Evolutionary conservation across 1,140 invertebrate species (phyloP), one percentile per base, ranked within the genome.

Genomic region (Chlorops oryzae): DNA sequence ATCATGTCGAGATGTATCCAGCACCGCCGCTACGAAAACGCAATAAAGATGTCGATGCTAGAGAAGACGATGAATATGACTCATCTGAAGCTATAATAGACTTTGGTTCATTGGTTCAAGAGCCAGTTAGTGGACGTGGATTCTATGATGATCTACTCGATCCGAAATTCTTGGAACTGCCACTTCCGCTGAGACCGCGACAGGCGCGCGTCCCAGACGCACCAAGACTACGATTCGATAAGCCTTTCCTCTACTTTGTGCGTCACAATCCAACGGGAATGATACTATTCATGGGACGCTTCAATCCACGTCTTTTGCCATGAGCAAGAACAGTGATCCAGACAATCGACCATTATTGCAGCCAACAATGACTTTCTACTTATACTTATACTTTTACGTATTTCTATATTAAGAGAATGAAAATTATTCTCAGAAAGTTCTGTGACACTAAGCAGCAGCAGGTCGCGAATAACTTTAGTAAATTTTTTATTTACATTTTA

Each of bases 261-360:
- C 77, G 88, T 61, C 89, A 92, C 64, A 91, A 91, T 71, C 89
- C 88, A 3, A 87, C 87, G 6, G 88, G 88, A 51, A 81, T 90
- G 73, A 88, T 92, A 58, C 74, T 92, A 28, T 86, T 88, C 62
- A 87, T 89, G 77, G 88, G 88, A 38, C 77, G 87, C 62, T 91
- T 89, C 71, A 89, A 90, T 71, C 88, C 87, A 12, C 78, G 86
- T 73, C 77, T 88, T 61, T 64, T 88, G 65, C 85, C 84, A 56
- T 70, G 61, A 70, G 13, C 42, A 3, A 38, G 13, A 15, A 18
- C 35, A 6, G 15, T n/a, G 35, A 18, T n/a, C n/a, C n/a, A n/a
- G n/a, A n/a, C n/a, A n/a, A n/a, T n/a, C n/a, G n/a, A n/a, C n/a
- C n/a, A n/a, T n/a, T n/a, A n/a, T n/a, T n/a, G n/a, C 32, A 10